Evolutionary conservation across 2,888 invertebrate species (phyloP).

Genomic region (Mylabris sibirica): DNA sequence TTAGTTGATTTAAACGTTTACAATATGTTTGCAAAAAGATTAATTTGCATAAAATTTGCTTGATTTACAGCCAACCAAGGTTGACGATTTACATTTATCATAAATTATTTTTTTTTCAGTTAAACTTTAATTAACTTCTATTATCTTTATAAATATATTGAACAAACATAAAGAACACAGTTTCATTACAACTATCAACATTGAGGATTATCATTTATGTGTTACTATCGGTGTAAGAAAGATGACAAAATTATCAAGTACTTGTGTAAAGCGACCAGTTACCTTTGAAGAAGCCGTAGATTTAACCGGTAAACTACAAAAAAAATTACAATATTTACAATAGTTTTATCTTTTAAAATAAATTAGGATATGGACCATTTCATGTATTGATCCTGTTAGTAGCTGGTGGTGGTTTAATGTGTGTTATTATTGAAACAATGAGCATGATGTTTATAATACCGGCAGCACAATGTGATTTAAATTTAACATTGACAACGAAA

Average conservation of each 20-base stretch:
- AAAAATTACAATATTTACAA: background rate
- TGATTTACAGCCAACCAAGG: background rate
- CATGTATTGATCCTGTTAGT: slow-evolving; percentile 69
- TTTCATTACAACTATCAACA: background rate
- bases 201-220: background rate
- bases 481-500: slow-evolving; percentile 68
- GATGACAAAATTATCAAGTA: slow-evolving; percentile 24
- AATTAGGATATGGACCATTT: slow-evolving; percentile 68
- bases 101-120: background rate
- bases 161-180: background rate
- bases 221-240: no score
- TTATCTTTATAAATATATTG: background rate
- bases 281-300: slow-evolving; percentile 28
- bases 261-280: slow-evolving; percentile 18
- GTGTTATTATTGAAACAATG: slow-evolving; percentile 73
- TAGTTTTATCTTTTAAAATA: background rate
- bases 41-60: background rate
- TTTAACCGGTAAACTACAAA: slow-evolving; percentile 26
- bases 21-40: background rate
- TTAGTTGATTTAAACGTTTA: no score
- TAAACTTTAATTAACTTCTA: background rate
- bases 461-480: slow-evolving; percentile 72
- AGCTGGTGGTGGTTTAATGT: slow-evolving; percentile 70
- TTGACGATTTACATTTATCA: background rate
- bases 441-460: slow-evolving; percentile 72